phyloP scores from a whole-genome alignment of 2,113 vertebrate species.

The Cepphus grylle region DNA sequence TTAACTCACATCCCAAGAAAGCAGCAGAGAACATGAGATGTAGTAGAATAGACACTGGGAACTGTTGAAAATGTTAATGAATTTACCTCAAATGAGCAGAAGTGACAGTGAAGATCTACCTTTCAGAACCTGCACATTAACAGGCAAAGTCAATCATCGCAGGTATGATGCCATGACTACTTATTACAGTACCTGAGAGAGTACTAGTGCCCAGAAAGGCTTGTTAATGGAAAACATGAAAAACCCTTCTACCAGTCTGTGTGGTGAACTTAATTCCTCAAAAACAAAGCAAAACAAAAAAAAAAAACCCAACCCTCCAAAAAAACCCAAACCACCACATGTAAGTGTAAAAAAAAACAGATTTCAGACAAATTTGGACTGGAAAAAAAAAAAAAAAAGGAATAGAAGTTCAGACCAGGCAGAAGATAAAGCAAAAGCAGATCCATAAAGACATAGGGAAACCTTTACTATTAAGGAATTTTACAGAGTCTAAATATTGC shows the following conservation, averaged over 20 bases:
- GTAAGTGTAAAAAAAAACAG: neutral
- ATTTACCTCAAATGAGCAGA: neutral
- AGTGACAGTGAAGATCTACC: neutral
- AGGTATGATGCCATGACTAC: neutral
- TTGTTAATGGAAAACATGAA: neutral
- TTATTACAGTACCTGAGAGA: neutral
- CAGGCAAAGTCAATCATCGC: neutral
- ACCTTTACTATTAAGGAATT: neutral
- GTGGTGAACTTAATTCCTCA: no score
- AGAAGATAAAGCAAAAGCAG: neutral
- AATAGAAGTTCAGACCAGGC: neutral
- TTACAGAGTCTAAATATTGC: neutral
- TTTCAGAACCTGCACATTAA: neutral
- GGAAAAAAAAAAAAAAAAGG: neutral
- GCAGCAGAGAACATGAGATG: neutral
- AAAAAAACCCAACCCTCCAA: neutral
- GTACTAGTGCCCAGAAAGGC: neutral
- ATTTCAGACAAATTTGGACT: neutral
- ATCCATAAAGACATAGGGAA: neutral
- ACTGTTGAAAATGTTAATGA: neutral
- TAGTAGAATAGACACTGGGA: neutral
- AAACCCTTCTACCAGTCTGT: neutral
- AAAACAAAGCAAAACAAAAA: neutral
- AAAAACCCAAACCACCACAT: fast-evolving
- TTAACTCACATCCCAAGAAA: neutral